Evolutionary conservation across 2,888 invertebrate species (phyloP).

Genomic region (Spilosoma lubricipeda): DNA sequence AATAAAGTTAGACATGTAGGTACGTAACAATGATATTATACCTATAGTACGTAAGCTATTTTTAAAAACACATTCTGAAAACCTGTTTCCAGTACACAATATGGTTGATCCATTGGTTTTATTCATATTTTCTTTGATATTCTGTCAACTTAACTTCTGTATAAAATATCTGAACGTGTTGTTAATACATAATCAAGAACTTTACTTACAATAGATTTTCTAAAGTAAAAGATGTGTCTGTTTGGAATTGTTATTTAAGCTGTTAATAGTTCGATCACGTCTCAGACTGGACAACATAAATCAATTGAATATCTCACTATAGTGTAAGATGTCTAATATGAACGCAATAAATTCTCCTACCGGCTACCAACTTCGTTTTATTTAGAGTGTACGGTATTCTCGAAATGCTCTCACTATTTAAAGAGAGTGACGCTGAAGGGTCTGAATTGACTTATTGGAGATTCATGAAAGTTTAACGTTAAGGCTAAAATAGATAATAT

Average conservation of each 20-base stretch:
- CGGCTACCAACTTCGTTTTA: constrained; percentile 34
- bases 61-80: background rate
- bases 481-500: background rate
- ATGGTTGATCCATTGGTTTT: background rate
- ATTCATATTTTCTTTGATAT: constrained; percentile 5
- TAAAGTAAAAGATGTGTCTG: constrained; percentile 29
- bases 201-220: constrained; percentile 22
- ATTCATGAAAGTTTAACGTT: background rate
- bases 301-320: constrained; percentile 57
- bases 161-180: constrained; percentile 10
- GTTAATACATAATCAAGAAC: constrained; percentile 14
- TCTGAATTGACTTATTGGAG: background rate
- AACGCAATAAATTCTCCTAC: constrained; percentile 44
- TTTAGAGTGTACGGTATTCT: constrained; percentile 9
- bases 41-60: background rate
- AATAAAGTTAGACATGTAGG: no score
- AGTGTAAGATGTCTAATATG: constrained; percentile 47
- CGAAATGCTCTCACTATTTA: constrained; percentile 13
- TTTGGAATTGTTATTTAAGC: constrained; percentile 37
- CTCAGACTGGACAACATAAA: constrained; percentile 54
- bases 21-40: no score
- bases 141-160: background rate
- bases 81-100: background rate
- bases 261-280: constrained; percentile 51
- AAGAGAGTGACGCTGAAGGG: constrained; percentile 18